These are phyloP conservation scores for Argopecten irradians DNA, from an alignment of 1,140 invertebrate species.

Conservation along the genomic window DNA sequence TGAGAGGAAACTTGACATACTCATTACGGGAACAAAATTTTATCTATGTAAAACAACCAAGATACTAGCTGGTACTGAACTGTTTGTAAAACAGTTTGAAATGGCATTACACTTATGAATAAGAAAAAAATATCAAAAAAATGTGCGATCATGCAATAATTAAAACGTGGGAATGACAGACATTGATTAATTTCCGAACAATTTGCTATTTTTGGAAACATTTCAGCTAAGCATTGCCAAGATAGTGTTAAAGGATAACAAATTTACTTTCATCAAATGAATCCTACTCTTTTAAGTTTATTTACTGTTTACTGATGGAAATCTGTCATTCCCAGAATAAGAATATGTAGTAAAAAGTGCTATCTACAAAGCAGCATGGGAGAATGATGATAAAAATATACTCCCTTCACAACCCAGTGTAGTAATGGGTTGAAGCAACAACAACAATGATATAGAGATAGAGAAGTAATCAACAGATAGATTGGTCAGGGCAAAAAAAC, in stretches of 20 bases:
- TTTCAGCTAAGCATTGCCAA: background rate
- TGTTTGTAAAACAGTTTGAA: background rate
- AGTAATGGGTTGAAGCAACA: background rate
- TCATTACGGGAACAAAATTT: no score
- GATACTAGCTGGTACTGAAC: no score
- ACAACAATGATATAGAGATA: background rate
- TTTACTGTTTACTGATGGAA: background rate
- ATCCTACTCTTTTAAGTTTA: no score
- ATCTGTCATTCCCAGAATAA: background rate
- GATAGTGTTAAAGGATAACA: no score
- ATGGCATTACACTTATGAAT: background rate
- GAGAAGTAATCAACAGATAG: no score
- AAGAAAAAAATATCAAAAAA: background rate
- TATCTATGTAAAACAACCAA: no score
- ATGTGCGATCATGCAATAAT: background rate
- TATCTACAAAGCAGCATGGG: background rate
- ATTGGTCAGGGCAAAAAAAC: no score
- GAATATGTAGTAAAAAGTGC: background rate
- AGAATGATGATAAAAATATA: background rate
- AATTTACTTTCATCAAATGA: no score
- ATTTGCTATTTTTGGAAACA: background rate
- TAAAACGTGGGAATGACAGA: background rate
- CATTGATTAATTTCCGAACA: background rate
- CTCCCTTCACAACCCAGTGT: background rate
- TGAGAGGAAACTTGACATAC: no score